These are phyloP conservation scores for Siderastrea radians DNA, from an alignment of 92 coral and sea anemone genomes.

Conservation along the genomic window DNA sequence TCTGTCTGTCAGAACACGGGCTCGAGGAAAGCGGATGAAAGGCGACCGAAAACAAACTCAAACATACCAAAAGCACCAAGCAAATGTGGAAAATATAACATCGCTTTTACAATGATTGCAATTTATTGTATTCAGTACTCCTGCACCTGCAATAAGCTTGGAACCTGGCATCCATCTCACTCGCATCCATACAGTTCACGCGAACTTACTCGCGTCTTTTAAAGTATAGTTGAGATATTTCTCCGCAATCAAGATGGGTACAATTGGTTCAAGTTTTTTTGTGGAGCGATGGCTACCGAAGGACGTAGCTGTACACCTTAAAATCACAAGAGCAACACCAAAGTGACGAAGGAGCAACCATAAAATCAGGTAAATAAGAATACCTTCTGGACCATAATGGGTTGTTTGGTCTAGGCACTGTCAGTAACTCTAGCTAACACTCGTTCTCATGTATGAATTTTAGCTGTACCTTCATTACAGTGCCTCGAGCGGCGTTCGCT, in stretches of 20 bases:
- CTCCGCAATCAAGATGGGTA: not conserved
- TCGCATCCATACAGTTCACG: not conserved
- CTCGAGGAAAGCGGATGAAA: constrained; percentile 85
- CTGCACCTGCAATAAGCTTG: not conserved
- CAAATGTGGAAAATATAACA: constrained; percentile 29
- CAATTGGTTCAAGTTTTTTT: not conserved
- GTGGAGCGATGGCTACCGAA: constrained; percentile 15
- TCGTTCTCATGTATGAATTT: constrained; percentile 1
- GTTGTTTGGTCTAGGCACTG: constrained; percentile 39
- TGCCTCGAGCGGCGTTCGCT: constrained; percentile 31
- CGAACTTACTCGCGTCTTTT: not conserved
- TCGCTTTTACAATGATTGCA: constrained; percentile 12
- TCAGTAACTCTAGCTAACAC: not conserved
- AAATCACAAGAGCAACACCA: constrained; percentile 13
- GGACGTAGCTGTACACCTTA: constrained; percentile 2
- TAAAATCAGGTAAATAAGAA: constrained; percentile 46
- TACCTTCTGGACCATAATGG: constrained; percentile 39
- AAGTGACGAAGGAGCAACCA: constrained; percentile 25
- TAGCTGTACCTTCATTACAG: not conserved
- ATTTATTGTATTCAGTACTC: not conserved
- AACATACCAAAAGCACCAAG: constrained; percentile 82
- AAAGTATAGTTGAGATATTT: not conserved
- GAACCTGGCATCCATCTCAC: not conserved
- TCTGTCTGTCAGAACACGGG: constrained; percentile 82
- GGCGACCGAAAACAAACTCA: constrained; percentile 88